Conservation (phyloP, 2,888 invertebrate species). For the Thalpophila matura region DNA sequence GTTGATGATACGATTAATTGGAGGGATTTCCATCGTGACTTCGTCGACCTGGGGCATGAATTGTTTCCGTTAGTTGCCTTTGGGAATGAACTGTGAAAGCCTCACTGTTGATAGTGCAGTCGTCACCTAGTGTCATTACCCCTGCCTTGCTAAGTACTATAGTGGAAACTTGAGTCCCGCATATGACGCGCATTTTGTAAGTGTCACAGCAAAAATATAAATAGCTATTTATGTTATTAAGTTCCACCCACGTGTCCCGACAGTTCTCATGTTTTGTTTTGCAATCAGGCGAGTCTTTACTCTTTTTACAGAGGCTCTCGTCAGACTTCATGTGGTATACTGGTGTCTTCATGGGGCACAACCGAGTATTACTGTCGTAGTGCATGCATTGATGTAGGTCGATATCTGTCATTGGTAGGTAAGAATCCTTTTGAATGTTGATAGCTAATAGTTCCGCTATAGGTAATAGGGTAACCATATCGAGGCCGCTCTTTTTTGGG, state of each 20-base stretch:
- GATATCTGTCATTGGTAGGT: constrained; percentile 15
- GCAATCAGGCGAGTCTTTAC: neutral
- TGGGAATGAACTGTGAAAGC: constrained; percentile 12
- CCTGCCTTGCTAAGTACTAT: constrained; percentile 9
- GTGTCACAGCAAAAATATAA: constrained; percentile 20
- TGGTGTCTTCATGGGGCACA: constrained; percentile 1
- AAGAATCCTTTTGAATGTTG: constrained; percentile 38
- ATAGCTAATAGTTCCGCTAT: constrained; percentile 45
- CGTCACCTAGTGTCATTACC: constrained; percentile 13
- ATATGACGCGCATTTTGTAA: constrained; percentile 23
- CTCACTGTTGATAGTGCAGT: constrained; percentile 15
- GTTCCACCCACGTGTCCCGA: constrained; percentile 10
- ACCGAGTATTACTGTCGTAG: neutral
- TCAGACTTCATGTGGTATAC: constrained; percentile 15
- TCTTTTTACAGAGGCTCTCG: constrained; percentile 4
- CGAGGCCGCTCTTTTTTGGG: constrained; percentile 4
- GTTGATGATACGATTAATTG: constrained; percentile 3
- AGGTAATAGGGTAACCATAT: constrained; percentile 43
- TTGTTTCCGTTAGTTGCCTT: neutral
- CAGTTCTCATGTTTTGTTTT: constrained; percentile 3
- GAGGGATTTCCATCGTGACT: neutral
- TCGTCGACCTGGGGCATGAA: neutral
- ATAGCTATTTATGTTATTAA: constrained; percentile 18
- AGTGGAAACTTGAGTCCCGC: constrained; percentile 14
- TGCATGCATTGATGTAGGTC: constrained; percentile 26